Evolutionary conservation across 2,888 invertebrate genomes (phyloP), one percentile per base, ranked within the genome.

Genomic region (Agrilus biguttatus): DNA sequence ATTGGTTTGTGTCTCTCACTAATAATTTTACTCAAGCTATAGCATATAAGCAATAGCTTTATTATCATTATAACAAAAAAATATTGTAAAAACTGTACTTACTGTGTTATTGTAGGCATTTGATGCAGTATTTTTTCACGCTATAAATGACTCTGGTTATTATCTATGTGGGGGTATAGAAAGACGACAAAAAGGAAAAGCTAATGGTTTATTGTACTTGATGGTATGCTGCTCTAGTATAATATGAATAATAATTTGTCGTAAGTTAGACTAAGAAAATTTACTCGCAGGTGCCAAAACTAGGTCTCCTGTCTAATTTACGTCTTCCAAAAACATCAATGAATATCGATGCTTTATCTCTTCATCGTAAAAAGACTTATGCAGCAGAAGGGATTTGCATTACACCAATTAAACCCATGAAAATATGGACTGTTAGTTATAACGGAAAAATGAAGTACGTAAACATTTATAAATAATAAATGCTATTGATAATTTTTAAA

Each of bases 111-210:
- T 59, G 3, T 60, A 80, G 78, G 81, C 81, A 2, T 84, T 84
- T 48, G 86, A 87, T 61, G 84, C 84, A 5, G 78, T 84, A 1
- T 85, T 83, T 60, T 82, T 86, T 62, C 80, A 83, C 63, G 80
- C 76, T 0, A 73, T 74, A 21, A 75, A 74, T 48, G 58, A 60
- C 14, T 69, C 72, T 12, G 85, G 83, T 0, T 67, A 74, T 34
- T 84, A 78, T 54, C 62, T 84, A 23, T 74, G 79, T 52, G 70
- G 75, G 0, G 83, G 83, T 1, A 72, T 74, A 49, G 82, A 83
- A 57, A 61, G 80, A n/a, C 66, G 82, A 5, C 73, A 77, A 0
- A 63, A 75, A 49, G 78, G 77, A 5, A 73, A 81, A 52, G 71
- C 78, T 39, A 80, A 81, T 54, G 80, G 76, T 23, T 67, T 80